Evolutionary conservation across 2,113 vertebrate species (phyloP).

Genomic region (Calyptomena viridis): DNA sequence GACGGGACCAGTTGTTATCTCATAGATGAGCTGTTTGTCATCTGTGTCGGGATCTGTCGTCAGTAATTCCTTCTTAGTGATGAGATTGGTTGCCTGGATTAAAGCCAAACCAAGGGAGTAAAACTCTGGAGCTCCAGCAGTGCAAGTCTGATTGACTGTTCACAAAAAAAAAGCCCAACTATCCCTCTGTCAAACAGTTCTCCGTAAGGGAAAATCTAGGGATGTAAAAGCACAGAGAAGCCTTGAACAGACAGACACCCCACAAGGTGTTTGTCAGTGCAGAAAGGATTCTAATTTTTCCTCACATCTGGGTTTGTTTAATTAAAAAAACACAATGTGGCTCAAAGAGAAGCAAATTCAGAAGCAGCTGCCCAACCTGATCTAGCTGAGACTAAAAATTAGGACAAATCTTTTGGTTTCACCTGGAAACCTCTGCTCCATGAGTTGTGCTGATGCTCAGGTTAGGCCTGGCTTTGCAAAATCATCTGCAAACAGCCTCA

Average conservation of each 20-base stretch:
- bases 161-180: background rate
- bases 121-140: background rate
- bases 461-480: background rate
- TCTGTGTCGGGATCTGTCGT: conserved; percentile 91
- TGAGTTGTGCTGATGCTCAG: background rate
- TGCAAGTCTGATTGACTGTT: background rate
- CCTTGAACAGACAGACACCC: background rate
- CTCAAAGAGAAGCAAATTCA: background rate
- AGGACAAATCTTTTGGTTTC: background rate
- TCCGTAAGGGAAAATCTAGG: background rate
- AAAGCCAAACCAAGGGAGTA: conserved; percentile 43
- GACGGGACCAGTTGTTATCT: conserved; percentile 79
- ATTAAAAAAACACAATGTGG: background rate
- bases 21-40: conserved; percentile 86
- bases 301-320: background rate
- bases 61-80: conserved; percentile 94
- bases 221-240: background rate
- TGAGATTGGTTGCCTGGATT: conserved; percentile 88
- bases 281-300: background rate
- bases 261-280: background rate
- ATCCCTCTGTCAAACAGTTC: background rate
- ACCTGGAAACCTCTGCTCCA: background rate
- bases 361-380: background rate
- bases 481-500: background rate
- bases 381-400: background rate